Conservation (phyloP, 2,113 vertebrate species). For the Lophotis ruficrista region DNA sequence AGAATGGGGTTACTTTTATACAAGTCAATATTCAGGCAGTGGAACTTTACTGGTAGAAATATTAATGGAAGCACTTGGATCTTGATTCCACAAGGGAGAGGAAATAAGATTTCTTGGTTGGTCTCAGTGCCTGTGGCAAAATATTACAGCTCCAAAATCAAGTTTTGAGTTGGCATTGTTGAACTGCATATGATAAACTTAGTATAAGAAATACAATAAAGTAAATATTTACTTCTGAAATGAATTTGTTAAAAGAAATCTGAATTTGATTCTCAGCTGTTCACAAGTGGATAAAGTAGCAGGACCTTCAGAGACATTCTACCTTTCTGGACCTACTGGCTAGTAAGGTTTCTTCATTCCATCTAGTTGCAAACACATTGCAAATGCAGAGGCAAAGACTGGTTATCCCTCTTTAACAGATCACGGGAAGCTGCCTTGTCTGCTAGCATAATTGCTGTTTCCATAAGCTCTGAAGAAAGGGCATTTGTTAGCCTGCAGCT, state of each 20-base stretch:
- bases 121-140: background rate
- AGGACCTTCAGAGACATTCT: background rate
- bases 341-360: background rate
- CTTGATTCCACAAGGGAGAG: background rate
- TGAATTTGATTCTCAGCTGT: background rate
- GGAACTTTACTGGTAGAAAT: background rate
- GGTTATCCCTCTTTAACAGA: background rate
- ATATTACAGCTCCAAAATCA: background rate
- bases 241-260: background rate
- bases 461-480: background rate
- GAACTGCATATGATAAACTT: background rate
- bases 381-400: too few relatives aligned
- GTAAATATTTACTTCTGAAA: background rate
- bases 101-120: conserved; percentile 1
- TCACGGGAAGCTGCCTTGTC: background rate
- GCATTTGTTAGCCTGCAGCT: background rate
- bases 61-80: background rate
- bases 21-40: background rate
- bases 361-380: background rate
- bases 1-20: background rate
- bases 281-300: background rate
- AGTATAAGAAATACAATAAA: background rate
- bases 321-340: background rate
- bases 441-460: background rate
- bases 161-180: background rate